Conservation (phyloP, 2,888 invertebrate genomes). For the Drosophila niveifrons region DNA sequence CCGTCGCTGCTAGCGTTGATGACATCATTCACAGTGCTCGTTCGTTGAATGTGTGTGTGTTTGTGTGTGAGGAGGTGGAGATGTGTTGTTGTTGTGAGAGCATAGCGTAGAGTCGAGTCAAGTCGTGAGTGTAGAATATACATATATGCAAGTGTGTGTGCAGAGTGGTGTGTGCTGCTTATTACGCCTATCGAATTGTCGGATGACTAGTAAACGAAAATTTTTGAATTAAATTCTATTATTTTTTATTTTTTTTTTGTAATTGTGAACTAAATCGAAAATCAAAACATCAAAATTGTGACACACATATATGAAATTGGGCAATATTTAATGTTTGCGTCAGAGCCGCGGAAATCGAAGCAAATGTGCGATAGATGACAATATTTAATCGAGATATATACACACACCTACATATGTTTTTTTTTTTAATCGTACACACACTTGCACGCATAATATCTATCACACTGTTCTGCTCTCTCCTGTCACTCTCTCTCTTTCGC, state of each 20-base stretch:
- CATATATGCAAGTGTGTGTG: slow-evolving; percentile 21
- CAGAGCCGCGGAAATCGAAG: slow-evolving; percentile 37
- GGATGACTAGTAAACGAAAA: slow-evolving; percentile 28
- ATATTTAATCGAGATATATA: slow-evolving; percentile 63
- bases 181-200: slow-evolving; percentile 30
- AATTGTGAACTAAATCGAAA: slow-evolving; percentile 3
- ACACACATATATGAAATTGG: slow-evolving; percentile 13
- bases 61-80: slow-evolving; percentile 29
- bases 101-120: slow-evolving; percentile 33
- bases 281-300: slow-evolving; percentile 43
- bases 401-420: slow-evolving; percentile 35
- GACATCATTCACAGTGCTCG: slow-evolving; percentile 68
- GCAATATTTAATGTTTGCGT: slow-evolving; percentile 58
- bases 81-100: slow-evolving; percentile 43
- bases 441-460: slow-evolving; percentile 36
- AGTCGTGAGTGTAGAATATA: slow-evolving; percentile 38
- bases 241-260: slow-evolving; percentile 1
- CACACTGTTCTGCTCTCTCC: slow-evolving; percentile 17
- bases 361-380: slow-evolving; percentile 55
- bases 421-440: slow-evolving; percentile 43
- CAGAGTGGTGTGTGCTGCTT: slow-evolving; percentile 1
- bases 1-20: slow-evolving; percentile 64
- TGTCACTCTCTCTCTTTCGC: slow-evolving; percentile 25
- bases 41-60: slow-evolving; percentile 19
- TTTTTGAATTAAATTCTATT: slow-evolving; percentile 14